Percentiles rank a stretch among this genome's conserved stretches.
phyloP scores from a whole-genome alignment of 2,888 invertebrate genomes.

The Magallana nippona region DNA sequence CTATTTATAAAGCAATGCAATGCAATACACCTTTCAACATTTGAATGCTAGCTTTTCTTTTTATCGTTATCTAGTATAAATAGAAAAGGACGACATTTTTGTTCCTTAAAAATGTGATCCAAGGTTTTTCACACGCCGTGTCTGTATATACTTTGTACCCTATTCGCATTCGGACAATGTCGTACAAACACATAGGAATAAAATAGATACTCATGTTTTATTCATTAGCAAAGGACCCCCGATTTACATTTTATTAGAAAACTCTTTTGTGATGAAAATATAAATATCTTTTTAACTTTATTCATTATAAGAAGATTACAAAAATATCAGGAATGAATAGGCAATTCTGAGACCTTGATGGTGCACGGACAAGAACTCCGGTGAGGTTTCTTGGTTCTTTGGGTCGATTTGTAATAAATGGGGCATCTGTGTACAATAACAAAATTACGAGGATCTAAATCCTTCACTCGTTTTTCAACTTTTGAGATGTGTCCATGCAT shows the following conservation, averaged over 20 bases:
- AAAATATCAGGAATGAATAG: conserved; percentile 26
- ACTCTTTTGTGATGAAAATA: conserved; percentile 24
- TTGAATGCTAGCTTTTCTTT: too few relatives aligned
- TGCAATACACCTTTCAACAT: too few relatives aligned
- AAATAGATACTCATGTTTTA: conserved; percentile 17
- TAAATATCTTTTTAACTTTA: conserved; percentile 34
- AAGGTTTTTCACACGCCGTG: conserved; percentile 14
- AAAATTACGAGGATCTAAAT: too few relatives aligned
- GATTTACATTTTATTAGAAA: conserved; percentile 31
- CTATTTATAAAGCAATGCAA: too few relatives aligned
- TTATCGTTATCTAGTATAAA: too few relatives aligned
- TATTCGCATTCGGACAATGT: conserved; percentile 17
- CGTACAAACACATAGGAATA: conserved; percentile 3
- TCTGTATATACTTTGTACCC: background rate
- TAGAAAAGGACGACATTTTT: too few relatives aligned
- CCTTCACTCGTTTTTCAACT: too few relatives aligned
- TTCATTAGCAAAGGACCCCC: background rate
- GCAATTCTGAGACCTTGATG: background rate
- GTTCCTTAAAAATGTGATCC: background rate
- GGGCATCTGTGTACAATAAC: background rate
- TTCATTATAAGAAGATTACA: conserved; percentile 19
- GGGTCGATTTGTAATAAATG: background rate
- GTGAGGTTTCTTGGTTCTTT: background rate
- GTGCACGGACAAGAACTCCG: background rate
- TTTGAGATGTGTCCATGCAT: too few relatives aligned